Conservation (phyloP, 2,113 vertebrate genomes). For the Theristicus caerulescens region DNA sequence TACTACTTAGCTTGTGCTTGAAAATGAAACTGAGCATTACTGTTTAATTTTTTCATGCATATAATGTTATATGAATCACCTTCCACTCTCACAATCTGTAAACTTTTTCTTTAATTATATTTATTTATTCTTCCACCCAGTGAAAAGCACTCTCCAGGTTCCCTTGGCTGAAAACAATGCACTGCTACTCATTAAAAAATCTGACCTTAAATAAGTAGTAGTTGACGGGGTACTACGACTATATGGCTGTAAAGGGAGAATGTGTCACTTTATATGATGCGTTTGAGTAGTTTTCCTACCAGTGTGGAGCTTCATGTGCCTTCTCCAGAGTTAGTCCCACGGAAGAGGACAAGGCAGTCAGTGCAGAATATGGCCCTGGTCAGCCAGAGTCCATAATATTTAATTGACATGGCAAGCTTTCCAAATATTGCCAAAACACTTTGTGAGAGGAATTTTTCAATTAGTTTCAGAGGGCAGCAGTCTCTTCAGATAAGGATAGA, state of each 20-base stretch:
- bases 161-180: neutral
- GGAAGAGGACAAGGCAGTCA: neutral
- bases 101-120: neutral
- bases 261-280: neutral
- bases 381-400: neutral
- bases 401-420: neutral
- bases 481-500: neutral
- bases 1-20: neutral
- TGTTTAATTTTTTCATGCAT: neutral
- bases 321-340: neutral
- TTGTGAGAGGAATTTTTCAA: neutral
- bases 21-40: neutral
- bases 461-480: neutral
- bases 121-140: neutral
- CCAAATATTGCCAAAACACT: neutral
- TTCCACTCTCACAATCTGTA: neutral
- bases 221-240: neutral
- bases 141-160: accelerated
- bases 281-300: neutral
- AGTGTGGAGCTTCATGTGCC: neutral
- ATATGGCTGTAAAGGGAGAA: neutral
- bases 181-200: neutral
- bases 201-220: neutral
- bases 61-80: neutral
- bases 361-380: neutral